Conservation (phyloP, 2,888 invertebrate species). For the Drosophila yooni region DNA sequence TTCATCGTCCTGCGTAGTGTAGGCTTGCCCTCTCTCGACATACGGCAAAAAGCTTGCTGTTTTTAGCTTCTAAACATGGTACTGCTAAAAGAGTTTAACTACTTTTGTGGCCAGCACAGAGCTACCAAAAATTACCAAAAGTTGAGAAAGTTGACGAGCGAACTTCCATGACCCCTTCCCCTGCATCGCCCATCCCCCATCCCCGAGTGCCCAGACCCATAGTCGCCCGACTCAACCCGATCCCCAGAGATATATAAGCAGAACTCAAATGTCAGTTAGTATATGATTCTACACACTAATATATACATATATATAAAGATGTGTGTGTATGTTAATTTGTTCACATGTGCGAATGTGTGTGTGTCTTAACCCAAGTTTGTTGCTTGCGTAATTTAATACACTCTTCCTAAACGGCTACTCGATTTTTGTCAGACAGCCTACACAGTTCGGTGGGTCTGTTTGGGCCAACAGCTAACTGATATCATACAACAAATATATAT, state of each 20-base stretch:
- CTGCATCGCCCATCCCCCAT: not conserved
- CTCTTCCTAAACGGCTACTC: slow-evolving; percentile 3
- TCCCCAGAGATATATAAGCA: not conserved
- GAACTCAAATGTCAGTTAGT: slow-evolving; percentile 41
- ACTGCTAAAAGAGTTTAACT: slow-evolving; percentile 65
- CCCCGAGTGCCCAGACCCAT: not conserved
- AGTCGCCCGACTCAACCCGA: not conserved
- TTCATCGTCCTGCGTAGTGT: slow-evolving; percentile 19
- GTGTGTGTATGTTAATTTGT: not conserved
- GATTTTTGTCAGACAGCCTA: not conserved
- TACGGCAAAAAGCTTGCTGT: slow-evolving; percentile 51
- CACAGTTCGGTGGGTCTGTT: not conserved
- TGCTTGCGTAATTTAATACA: slow-evolving; percentile 34
- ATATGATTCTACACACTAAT: slow-evolving; percentile 24
- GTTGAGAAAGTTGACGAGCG: slow-evolving; percentile 41
- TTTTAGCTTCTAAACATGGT: slow-evolving; percentile 61
- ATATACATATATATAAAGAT: not conserved
- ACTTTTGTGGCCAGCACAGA: slow-evolving; percentile 57
- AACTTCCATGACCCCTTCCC: slow-evolving; percentile 1
- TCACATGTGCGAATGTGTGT: not conserved
- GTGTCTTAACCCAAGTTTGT: slow-evolving; percentile 6
- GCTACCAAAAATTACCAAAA: slow-evolving; percentile 58
- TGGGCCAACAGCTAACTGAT: not conserved
- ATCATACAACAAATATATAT: not conserved
- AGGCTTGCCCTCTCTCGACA: slow-evolving; percentile 31